A percentile compares a stretch with the other conserved stretches of the same genome.
Conservation (phyloP, 2,888 invertebrate species). For the Acanthosepion esculentum region DNA sequence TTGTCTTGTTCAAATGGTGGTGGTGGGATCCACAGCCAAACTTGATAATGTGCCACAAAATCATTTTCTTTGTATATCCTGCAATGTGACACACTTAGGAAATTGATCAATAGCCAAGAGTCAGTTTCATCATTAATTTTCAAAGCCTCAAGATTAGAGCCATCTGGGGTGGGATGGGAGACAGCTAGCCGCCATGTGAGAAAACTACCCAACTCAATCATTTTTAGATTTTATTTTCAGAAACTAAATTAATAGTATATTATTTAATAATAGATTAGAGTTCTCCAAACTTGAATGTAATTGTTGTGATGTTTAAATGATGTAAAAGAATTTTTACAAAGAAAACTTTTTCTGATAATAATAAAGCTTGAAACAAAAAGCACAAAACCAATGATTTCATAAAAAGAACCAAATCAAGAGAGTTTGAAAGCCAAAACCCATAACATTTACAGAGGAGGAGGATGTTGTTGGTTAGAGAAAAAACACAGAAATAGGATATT, state of each 20-base stretch:
- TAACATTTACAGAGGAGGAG: background rate
- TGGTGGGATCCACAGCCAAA: background rate
- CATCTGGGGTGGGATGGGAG: background rate
- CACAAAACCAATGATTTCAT: background rate
- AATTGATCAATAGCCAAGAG: background rate
- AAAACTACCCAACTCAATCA: background rate
- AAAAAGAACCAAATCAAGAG: background rate
- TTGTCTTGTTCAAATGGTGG: background rate
- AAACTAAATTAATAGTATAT: no score
- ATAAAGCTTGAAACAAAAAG: background rate
- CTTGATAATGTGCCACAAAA: background rate
- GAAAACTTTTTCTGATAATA: background rate
- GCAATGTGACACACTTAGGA: background rate
- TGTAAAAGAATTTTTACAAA: background rate
- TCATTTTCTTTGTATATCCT: background rate
- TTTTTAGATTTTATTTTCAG: background rate
- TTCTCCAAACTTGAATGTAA: no score
- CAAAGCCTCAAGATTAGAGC: background rate
- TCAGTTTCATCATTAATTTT: background rate
- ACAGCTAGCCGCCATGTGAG: background rate
- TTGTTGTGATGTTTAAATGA: background rate
- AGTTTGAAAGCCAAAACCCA: background rate
- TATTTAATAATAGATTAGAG: no score
- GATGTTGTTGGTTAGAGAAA: background rate
- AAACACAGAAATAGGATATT: background rate